Evolutionary conservation across 2,113 vertebrate genomes (phyloP).

Genomic region (Lanius ludovicianus): DNA sequence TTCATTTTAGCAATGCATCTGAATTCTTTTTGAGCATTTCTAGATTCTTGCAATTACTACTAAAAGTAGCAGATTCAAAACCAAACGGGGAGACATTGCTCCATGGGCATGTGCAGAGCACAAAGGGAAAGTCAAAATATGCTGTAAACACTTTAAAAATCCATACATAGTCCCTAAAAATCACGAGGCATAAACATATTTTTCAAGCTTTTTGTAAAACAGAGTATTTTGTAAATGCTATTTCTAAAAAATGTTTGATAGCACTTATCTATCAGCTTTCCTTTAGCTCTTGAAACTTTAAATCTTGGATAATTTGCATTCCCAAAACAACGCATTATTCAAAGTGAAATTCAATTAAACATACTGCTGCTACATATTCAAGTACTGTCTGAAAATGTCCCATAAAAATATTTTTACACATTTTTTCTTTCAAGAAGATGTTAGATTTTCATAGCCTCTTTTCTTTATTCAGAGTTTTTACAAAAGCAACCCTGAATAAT

Average conservation of each 20-base stretch:
- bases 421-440: not conserved
- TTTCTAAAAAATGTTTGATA: not conserved
- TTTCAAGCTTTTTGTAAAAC: not conserved
- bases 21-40: not conserved
- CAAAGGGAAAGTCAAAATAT: not conserved
- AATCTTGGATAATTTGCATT: not conserved
- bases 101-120: fast-evolving
- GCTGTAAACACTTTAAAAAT: not conserved
- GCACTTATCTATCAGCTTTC: not conserved
- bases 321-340: not conserved
- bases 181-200: fast-evolving
- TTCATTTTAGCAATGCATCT: not conserved
- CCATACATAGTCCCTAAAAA: not conserved
- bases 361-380: not conserved
- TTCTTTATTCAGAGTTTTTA: not conserved
- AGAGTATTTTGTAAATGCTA: not conserved
- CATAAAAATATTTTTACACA: not conserved
- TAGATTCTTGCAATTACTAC: not conserved
- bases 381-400: not conserved
- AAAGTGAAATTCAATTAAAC: not conserved
- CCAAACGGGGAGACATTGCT: not conserved
- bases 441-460: not conserved
- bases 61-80: not conserved
- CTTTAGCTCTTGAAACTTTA: not conserved
- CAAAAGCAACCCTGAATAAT: not conserved